These are phyloP conservation scores for Margaritifera margaritifera DNA, from an alignment of 2,888 invertebrate species.

Conservation along the genomic window DNA sequence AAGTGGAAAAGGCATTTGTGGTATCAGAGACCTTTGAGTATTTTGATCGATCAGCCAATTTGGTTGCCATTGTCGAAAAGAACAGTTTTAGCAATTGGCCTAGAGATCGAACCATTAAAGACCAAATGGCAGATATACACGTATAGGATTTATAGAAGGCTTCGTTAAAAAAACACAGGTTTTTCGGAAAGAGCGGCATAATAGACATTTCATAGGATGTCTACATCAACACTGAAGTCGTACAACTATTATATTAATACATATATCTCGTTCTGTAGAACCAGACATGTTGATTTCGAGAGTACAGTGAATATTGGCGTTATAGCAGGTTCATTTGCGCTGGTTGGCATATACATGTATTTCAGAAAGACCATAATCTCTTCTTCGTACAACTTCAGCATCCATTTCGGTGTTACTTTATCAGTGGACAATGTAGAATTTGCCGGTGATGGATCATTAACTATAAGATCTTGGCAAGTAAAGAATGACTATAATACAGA, in stretches of 20 bases:
- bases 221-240: slow-evolving; percentile 4
- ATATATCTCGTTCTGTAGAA: slow-evolving; percentile 1
- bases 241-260: slow-evolving; percentile 3
- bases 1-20: too few species aligned
- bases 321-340: neutral
- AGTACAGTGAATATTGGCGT: neutral
- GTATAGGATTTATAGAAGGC: slow-evolving; percentile 15
- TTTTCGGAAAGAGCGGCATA: slow-evolving; percentile 5
- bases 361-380: slow-evolving; percentile 8
- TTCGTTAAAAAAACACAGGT: neutral
- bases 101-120: too few species aligned
- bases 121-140: slow-evolving; percentile 15
- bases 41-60: too few species aligned
- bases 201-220: slow-evolving; percentile 7
- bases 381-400: slow-evolving; percentile 1
- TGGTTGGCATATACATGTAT: too few species aligned
- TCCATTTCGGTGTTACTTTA: too few species aligned
- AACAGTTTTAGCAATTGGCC: too few species aligned
- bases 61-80: too few species aligned
- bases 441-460: too few species aligned
- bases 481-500: too few species aligned
- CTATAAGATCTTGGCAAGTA: too few species aligned
- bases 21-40: too few species aligned
- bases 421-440: too few species aligned
- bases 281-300: slow-evolving; percentile 1